Conservation (phyloP, 2,888 invertebrate genomes). For the Eilema sororculum region DNA sequence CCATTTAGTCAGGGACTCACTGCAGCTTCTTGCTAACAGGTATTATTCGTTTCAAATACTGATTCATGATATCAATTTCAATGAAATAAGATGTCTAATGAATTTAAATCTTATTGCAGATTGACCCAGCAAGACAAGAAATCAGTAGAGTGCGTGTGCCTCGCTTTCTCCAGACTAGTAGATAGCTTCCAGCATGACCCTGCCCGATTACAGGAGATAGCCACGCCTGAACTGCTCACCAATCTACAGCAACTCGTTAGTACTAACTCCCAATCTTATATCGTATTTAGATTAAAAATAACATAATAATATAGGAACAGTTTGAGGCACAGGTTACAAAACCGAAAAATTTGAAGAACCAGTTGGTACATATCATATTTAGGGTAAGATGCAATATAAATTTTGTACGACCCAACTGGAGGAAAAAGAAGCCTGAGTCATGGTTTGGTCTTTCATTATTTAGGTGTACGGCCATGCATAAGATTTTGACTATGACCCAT, state of each 20-base stretch:
- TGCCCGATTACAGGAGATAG: slow-evolving; percentile 96
- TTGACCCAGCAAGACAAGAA: slow-evolving; percentile 97
- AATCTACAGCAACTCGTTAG: slow-evolving; percentile 96
- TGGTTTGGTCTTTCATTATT: not conserved
- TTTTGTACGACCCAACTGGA: no score
- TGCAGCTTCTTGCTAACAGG: slow-evolving; percentile 93
- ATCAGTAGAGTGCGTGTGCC: slow-evolving; percentile 98
- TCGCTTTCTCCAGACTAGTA: slow-evolving; percentile 98
- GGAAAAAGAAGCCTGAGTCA: not conserved
- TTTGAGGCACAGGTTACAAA: no score
- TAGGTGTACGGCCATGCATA: not conserved
- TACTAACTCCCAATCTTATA: slow-evolving; percentile 13
- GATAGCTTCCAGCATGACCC: slow-evolving; percentile 98
- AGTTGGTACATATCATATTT: no score
- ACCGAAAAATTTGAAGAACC: no score
- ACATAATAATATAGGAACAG: no score
- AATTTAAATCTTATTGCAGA: slow-evolving; percentile 66
- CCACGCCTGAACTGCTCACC: slow-evolving; percentile 95
- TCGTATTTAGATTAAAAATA: no score
- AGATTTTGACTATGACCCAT: not conserved
- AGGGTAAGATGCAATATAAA: no score
- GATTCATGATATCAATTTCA: not conserved
- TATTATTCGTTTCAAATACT: slow-evolving; percentile 35
- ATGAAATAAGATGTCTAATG: not conserved
- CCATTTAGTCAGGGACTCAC: slow-evolving; percentile 95